Conservation (phyloP, 1,140 invertebrate genomes). For the Trichonephila inaurata region DNA sequence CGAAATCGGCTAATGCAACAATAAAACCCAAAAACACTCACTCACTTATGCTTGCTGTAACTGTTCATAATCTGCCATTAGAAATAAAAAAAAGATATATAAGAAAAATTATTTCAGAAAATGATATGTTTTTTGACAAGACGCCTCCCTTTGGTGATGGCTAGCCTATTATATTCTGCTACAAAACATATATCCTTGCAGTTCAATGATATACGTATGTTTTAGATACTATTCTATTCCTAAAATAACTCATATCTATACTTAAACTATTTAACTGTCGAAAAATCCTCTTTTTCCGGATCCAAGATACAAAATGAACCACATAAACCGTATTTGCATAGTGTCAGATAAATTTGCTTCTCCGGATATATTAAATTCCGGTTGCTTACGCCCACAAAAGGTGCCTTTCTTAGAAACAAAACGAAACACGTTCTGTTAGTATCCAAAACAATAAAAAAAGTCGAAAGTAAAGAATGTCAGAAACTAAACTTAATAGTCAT, state of each 20-base stretch:
- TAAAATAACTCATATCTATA: background rate
- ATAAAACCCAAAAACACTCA: too few species aligned
- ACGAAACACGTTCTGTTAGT: background rate
- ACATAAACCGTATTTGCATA: background rate
- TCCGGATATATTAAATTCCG: constrained; percentile 1
- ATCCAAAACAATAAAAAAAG: background rate
- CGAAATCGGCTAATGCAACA: too few species aligned
- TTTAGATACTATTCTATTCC: too few species aligned
- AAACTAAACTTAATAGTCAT: background rate
- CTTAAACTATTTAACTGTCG: background rate
- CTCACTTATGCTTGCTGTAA: too few species aligned
- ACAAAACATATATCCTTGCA: too few species aligned
- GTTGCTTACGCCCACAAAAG: background rate
- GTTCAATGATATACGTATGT: too few species aligned
- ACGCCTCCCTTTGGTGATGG: too few species aligned
- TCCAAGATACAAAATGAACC: background rate
- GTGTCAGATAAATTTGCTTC: constrained; percentile 13
- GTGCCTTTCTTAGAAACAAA: background rate
- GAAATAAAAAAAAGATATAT: too few species aligned
- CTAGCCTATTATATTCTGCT: too few species aligned
- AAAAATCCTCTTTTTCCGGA: background rate
- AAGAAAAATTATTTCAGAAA: too few species aligned
- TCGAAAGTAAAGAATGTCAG: background rate
- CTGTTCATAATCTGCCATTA: too few species aligned
- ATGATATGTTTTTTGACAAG: too few species aligned